phyloP scores from a whole-genome alignment of 2,113 vertebrate genomes.

The Heterocephalus glaber region DNA sequence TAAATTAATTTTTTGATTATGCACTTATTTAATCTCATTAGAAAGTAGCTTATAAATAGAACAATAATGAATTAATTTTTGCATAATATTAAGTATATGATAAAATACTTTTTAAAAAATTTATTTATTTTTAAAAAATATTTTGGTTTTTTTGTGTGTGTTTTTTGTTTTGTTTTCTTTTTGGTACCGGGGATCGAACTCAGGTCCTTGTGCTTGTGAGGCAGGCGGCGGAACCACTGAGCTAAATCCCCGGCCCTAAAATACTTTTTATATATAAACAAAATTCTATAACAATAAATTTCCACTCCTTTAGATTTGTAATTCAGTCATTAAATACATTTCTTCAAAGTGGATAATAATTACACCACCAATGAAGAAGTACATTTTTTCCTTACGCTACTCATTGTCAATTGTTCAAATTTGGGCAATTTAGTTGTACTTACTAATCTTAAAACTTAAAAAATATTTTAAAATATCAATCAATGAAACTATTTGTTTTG shows the following conservation, averaged over 20 bases:
- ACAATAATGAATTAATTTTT: slow-evolving; percentile 50
- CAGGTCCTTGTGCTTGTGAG: too few species aligned
- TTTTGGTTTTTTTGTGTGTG: too few species aligned
- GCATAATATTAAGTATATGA: slow-evolving; percentile 53
- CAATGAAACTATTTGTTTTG: slow-evolving; percentile 26
- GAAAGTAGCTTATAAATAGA: slow-evolving; percentile 55
- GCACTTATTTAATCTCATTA: slow-evolving; percentile 53
- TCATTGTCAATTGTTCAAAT: neutral
- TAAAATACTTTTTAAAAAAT: neutral
- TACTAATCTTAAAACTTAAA: slow-evolving; percentile 53
- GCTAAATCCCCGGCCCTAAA: too few species aligned
- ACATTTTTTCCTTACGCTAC: neutral
- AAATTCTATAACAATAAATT: slow-evolving; percentile 32
- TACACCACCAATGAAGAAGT: neutral
- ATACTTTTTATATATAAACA: slow-evolving; percentile 20
- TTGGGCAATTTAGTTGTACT: neutral
- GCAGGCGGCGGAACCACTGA: too few species aligned
- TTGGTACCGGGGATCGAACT: too few species aligned
- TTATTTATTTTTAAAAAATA: too few species aligned
- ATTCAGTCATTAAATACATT: slow-evolving; percentile 23
- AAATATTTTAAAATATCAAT: neutral
- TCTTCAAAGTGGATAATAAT: slow-evolving; percentile 51
- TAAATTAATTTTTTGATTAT: neutral
- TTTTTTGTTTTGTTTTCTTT: too few species aligned
- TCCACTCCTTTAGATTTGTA: neutral